phyloP scores from a whole-genome alignment of 2,113 vertebrate genomes.

The Pagrus major region DNA sequence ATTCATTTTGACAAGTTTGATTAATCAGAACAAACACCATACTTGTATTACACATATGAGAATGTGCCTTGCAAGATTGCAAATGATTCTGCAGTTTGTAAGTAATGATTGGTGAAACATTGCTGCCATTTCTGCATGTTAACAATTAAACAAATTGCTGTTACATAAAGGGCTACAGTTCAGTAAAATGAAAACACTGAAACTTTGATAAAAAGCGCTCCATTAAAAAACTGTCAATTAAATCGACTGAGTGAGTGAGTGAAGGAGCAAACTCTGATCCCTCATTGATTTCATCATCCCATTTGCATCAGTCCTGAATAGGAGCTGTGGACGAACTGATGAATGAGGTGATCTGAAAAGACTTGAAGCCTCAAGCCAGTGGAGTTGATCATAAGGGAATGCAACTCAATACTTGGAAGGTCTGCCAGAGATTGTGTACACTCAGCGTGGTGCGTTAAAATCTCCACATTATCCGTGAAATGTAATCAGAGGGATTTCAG shows the following conservation, averaged over 20 bases:
- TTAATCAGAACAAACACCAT: not conserved
- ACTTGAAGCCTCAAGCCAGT: not conserved
- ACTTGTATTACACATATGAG: not conserved
- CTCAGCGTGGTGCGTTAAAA: not conserved
- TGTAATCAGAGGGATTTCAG: constrained; percentile 41
- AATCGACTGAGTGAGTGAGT: not conserved
- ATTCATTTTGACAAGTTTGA: not conserved
- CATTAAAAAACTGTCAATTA: not conserved
- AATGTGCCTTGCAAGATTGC: not conserved
- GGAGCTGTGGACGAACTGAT: constrained; percentile 2
- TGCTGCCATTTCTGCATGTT: too few species aligned
- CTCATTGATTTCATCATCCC: not conserved
- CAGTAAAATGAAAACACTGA: not conserved
- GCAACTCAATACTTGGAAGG: constrained; percentile 2
- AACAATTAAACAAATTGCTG: too few species aligned
- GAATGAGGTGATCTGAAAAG: constrained; percentile 2
- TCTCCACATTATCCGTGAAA: constrained; percentile 31
- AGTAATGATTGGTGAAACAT: too few species aligned
- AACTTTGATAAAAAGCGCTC: not conserved
- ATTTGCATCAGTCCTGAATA: constrained; percentile 8
- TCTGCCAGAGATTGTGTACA: constrained; percentile 11
- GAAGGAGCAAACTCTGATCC: not conserved
- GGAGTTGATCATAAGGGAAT: not conserved
- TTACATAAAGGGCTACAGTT: too few species aligned
- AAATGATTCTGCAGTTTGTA: not conserved